phyloP scores from a whole-genome alignment of 2,113 vertebrate species.

The Notothenia rossii region DNA sequence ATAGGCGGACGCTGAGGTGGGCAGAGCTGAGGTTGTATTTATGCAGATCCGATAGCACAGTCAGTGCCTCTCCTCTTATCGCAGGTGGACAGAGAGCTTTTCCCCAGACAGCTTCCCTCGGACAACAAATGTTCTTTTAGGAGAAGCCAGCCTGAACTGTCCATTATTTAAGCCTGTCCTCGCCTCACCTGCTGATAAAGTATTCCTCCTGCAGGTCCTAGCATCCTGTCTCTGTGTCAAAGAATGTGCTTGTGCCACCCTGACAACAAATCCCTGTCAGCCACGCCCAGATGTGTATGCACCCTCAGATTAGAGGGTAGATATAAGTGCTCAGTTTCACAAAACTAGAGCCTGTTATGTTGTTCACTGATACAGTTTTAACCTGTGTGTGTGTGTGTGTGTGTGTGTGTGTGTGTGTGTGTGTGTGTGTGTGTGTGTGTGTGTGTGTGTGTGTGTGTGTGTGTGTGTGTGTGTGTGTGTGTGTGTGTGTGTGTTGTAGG shows the following conservation, averaged over 20 bases:
- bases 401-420: constrained; percentile 20
- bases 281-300: constrained; percentile 3
- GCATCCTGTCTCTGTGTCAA: background rate
- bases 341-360: constrained; percentile 5
- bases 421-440: constrained; percentile 19
- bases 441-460: constrained; percentile 25
- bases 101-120: constrained; percentile 16
- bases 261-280: background rate
- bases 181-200: constrained; percentile 34
- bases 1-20: constrained; percentile 7
- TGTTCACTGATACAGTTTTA: constrained; percentile 36
- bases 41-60: constrained; percentile 36
- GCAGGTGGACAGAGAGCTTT: constrained; percentile 29
- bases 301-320: background rate
- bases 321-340: constrained; percentile 2
- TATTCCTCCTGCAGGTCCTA: background rate
- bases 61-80: constrained; percentile 37
- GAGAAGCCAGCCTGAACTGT: constrained; percentile 11
- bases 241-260: constrained; percentile 17
- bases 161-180: constrained; percentile 25
- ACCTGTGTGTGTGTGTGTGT: constrained; percentile 39
- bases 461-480: constrained; percentile 25
- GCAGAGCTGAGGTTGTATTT: constrained; percentile 33
- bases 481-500: constrained; percentile 79
- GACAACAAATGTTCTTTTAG: constrained; percentile 16